Conservation (phyloP, 2,113 vertebrate genomes). For the Corydoras sp. region DNA sequence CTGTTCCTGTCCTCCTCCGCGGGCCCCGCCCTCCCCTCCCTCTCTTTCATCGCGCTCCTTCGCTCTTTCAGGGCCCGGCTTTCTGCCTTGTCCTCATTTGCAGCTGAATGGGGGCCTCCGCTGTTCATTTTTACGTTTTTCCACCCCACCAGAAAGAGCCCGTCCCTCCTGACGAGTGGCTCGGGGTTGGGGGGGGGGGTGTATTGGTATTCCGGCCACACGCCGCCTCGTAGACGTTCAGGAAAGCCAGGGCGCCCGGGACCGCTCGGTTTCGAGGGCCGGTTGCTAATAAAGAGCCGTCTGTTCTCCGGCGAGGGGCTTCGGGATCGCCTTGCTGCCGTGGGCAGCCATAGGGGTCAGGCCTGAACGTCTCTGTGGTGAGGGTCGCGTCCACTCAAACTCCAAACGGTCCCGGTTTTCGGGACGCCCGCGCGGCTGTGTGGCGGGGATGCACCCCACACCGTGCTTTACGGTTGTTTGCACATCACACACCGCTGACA, state of each 20-base stretch:
- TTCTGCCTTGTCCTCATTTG: slow-evolving; percentile 46
- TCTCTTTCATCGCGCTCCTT: slow-evolving; percentile 40
- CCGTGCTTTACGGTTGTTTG: too few species aligned
- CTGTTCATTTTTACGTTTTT: slow-evolving; percentile 47
- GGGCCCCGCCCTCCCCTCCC: slow-evolving; percentile 29
- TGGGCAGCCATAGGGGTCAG: too few species aligned
- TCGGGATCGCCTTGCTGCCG: too few species aligned
- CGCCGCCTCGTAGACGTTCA: slow-evolving; percentile 25
- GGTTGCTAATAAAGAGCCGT: too few species aligned
- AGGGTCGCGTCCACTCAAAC: too few species aligned
- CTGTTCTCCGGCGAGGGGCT: too few species aligned
- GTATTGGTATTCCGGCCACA: slow-evolving; percentile 39
- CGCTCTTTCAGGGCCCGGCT: slow-evolving; percentile 36
- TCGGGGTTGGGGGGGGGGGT: slow-evolving; percentile 5
- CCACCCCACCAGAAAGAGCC: slow-evolving; percentile 27
- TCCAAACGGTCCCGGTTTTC: too few species aligned
- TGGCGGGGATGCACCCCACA: too few species aligned
- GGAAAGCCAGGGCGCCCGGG: background rate
- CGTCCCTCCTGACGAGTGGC: slow-evolving; percentile 21
- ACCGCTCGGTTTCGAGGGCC: too few species aligned
- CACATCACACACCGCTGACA: too few species aligned
- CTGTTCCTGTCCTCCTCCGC: slow-evolving; percentile 27
- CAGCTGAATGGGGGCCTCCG: slow-evolving; percentile 40
- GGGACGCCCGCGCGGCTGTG: too few species aligned
- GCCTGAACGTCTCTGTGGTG: too few species aligned